A percentile compares a stretch with the other conserved stretches of the same genome.
phyloP scores from a whole-genome alignment of 92 coral and sea anemone genomes.

The Umimayanthus chanpuru region DNA sequence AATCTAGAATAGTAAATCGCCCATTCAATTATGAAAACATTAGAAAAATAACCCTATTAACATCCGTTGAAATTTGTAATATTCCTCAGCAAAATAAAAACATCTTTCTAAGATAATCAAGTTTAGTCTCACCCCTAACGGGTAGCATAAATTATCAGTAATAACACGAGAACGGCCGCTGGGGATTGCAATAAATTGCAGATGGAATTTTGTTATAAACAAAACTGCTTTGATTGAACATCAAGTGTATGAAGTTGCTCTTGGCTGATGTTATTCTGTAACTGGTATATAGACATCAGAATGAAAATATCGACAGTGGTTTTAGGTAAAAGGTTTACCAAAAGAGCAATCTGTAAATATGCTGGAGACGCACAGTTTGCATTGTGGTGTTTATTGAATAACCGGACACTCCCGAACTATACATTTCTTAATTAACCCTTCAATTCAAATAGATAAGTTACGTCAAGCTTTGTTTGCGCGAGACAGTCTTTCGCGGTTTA shows the following conservation, averaged over 20 bases:
- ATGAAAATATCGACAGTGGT: not conserved
- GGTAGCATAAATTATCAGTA: not conserved
- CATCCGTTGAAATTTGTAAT: not conserved
- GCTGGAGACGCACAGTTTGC: not conserved
- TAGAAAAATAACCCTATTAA: not conserved
- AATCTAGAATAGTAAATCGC: not conserved
- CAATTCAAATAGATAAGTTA: not conserved
- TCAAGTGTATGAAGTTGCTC: not conserved
- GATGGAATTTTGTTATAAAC: not conserved
- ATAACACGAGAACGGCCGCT: not conserved
- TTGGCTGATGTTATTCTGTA: not conserved
- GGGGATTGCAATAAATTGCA: not conserved
- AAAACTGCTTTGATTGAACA: not conserved
- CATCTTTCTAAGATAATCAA: not conserved
- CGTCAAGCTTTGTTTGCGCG: not conserved
- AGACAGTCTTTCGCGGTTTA: not conserved
- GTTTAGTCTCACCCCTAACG: constrained; percentile 1
- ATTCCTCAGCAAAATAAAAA: not conserved
- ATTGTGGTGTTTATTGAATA: not conserved
- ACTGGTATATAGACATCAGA: not conserved
- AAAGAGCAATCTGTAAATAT: not conserved
- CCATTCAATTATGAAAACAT: not conserved
- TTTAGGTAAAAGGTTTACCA: not conserved
- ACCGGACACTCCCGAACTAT: not conserved
- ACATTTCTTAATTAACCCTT: constrained; percentile 9